A percentile compares a stretch with the other conserved stretches of the same genome.
phyloP scores from a whole-genome alignment of 1,140 invertebrate species.

The Cydia splendana region DNA sequence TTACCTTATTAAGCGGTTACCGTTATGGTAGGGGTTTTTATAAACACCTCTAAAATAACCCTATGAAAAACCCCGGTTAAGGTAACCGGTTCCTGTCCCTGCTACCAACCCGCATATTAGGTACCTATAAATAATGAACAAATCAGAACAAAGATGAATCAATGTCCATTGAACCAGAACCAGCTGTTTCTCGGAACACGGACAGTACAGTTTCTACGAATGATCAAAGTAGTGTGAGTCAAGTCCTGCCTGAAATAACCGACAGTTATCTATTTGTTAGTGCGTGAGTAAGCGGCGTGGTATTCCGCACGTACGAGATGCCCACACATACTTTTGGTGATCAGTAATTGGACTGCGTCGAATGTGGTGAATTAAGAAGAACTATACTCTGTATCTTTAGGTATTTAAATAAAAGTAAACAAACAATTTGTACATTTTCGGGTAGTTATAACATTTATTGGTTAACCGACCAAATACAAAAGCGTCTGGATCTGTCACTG shows the following conservation, averaged over 20 bases:
- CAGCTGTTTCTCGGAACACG: not conserved
- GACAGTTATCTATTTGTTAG: slow-evolving; percentile 32
- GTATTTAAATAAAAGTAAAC: too few relatives aligned
- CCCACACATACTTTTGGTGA: not conserved
- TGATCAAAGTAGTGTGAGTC: slow-evolving; percentile 28
- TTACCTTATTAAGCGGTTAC: too few relatives aligned
- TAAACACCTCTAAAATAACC: too few relatives aligned
- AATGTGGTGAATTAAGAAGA: not conserved
- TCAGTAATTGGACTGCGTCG: not conserved
- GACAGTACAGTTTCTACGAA: slow-evolving; percentile 10
- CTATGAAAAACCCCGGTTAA: too few relatives aligned
- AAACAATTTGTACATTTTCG: too few relatives aligned
- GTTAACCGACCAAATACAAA: too few relatives aligned
- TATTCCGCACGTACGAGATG: slow-evolving; percentile 21
- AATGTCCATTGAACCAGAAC: not conserved
- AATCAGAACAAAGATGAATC: slow-evolving; percentile 8
- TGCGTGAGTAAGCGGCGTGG: slow-evolving; percentile 24
- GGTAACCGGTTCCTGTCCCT: too few relatives aligned
- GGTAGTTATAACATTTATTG: too few relatives aligned
- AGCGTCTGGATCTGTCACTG: too few relatives aligned
- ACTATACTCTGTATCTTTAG: too few relatives aligned
- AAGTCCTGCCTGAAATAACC: slow-evolving; percentile 21
- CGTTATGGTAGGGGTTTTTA: too few relatives aligned
- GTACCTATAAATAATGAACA: not conserved
- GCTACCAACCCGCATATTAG: too few relatives aligned